These are phyloP conservation scores for Apomyelois bistriatella DNA, from an alignment of 2,888 invertebrate genomes.

Conservation along the genomic window DNA sequence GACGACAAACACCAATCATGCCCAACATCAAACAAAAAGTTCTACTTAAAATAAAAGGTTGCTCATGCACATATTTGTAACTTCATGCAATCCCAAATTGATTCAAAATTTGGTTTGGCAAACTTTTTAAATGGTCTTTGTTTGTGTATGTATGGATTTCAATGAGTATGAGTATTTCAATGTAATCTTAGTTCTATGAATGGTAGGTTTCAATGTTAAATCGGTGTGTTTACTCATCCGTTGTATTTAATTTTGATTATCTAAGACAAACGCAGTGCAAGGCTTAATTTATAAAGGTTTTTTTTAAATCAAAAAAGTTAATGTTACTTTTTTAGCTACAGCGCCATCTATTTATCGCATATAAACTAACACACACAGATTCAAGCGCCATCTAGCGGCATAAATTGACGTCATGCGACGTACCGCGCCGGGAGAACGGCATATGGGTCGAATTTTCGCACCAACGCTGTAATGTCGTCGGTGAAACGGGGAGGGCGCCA, in stretches of 20 bases:
- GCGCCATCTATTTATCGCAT: conserved; percentile 57
- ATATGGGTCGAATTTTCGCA: conserved; percentile 88
- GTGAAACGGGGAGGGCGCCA: conserved; percentile 91
- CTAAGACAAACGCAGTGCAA: conserved; percentile 28
- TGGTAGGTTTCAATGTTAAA: conserved; percentile 1
- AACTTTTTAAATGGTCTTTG: too few relatives aligned
- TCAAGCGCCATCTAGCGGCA: conserved; percentile 68
- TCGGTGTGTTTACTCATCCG: neutral
- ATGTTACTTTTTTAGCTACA: conserved; percentile 21
- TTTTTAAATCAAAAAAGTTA: conserved; percentile 1
- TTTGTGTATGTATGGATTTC: too few relatives aligned
- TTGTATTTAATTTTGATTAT: neutral
- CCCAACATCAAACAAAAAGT: conserved; percentile 12
- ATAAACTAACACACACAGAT: conserved; percentile 52
- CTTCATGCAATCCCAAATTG: conserved; percentile 12
- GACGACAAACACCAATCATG: conserved; percentile 12
- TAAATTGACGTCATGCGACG: conserved; percentile 60
- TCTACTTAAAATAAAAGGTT: neutral
- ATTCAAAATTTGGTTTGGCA: neutral
- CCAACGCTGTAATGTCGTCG: conserved; percentile 87
- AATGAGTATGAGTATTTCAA: too few relatives aligned
- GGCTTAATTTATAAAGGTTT: conserved; percentile 26
- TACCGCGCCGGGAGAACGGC: conserved; percentile 79
- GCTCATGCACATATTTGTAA: conserved; percentile 9
- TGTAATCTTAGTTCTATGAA: neutral